Conservation (phyloP, 2,888 invertebrate genomes). For the Sminthurides aquaticus region DNA sequence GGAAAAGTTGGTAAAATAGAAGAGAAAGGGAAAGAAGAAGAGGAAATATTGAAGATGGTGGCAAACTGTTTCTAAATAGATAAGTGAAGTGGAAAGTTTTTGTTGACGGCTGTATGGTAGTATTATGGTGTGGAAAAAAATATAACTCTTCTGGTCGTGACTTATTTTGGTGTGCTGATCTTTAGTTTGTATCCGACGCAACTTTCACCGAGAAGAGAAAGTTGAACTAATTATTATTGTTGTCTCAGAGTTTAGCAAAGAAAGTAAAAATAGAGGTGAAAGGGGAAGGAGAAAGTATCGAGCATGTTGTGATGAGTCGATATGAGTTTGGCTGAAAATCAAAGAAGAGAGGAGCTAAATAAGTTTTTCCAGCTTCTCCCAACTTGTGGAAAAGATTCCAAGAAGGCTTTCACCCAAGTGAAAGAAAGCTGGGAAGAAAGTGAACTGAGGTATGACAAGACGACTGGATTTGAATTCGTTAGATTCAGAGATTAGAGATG, state of each 20-base stretch:
- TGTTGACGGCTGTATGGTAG: neutral
- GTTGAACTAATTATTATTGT: neutral
- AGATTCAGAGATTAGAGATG: no score
- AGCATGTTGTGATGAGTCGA: neutral
- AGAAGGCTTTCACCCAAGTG: no score
- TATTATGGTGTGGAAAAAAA: neutral
- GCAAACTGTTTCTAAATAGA: conserved; percentile 9
- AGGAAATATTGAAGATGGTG: conserved; percentile 6
- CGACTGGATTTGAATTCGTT: no score
- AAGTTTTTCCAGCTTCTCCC: no score
- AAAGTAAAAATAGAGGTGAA: no score
- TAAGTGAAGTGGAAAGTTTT: conserved; percentile 7
- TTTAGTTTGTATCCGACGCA: neutral
- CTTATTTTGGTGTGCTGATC: no score
- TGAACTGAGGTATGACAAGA: no score
- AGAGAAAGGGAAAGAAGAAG: conserved; percentile 1
- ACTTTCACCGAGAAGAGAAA: neutral
- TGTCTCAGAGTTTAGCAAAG: neutral
- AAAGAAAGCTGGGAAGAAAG: neutral
- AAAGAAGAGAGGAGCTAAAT: no score
- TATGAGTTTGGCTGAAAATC: no score
- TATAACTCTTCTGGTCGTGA: neutral
- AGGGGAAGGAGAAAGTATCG: neutral
- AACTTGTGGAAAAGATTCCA: no score
- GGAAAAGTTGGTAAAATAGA: conserved; percentile 8